Evolutionary conservation across 1,140 invertebrate genomes (phyloP).

Genomic region (Grapholita molesta): DNA sequence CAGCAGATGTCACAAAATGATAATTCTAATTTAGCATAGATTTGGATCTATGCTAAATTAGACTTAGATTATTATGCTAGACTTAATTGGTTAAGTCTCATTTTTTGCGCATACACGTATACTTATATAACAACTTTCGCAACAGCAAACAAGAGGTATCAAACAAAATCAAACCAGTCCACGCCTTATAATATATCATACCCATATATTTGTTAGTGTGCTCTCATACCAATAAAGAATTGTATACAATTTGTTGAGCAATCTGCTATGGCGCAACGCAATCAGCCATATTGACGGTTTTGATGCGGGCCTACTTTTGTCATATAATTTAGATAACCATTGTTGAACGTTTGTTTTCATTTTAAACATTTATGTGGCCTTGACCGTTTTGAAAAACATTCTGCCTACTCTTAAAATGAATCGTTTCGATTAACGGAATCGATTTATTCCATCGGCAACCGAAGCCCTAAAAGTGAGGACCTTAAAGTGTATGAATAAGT

Average conservation of each 20-base stretch:
- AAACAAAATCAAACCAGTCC: constrained; percentile 46
- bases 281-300: constrained; percentile 22
- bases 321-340: not conserved
- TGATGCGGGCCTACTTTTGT: not conserved
- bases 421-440: no score
- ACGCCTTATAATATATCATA: constrained; percentile 47
- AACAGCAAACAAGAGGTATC: constrained; percentile 41
- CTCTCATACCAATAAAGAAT: constrained; percentile 33
- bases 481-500: no score
- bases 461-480: no score
- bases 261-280: constrained; percentile 33
- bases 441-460: no score
- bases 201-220: constrained; percentile 47
- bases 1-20: no score
- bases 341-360: not conserved
- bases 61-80: no score
- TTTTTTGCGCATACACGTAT: not conserved
- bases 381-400: no score
- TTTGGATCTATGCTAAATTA: no score
- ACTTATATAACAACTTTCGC: constrained; percentile 20
- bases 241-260: constrained; percentile 26
- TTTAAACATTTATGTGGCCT: no score
- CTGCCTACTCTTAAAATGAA: no score
- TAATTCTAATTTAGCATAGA: no score
- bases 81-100: no score